Percentiles rank a stretch among this genome's conserved stretches.
Evolutionary conservation across 2,113 vertebrate species (phyloP).

Genomic region (Hyperoodon ampullatus): DNA sequence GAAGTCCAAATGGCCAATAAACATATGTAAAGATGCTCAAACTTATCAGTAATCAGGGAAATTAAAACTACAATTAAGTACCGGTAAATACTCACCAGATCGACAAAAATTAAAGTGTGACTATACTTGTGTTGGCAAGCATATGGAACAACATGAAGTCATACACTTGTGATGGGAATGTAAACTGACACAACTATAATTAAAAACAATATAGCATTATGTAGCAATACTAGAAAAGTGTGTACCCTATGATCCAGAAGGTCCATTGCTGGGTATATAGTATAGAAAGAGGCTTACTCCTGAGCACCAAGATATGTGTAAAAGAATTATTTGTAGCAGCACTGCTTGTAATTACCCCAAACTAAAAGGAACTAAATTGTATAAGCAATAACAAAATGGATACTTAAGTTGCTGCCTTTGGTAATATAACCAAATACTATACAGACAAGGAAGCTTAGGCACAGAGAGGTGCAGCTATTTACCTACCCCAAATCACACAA

Average conservation of each 20-base stretch:
- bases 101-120: neutral
- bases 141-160: neutral
- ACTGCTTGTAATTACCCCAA: constrained; percentile 17
- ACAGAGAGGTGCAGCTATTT: neutral
- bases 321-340: neutral
- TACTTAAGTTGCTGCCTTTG: neutral
- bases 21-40: neutral
- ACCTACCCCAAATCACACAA: neutral
- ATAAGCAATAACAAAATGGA: neutral
- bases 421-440: neutral
- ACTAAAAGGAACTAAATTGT: neutral
- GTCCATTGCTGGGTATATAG: neutral
- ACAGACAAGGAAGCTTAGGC: neutral
- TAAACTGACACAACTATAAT: neutral
- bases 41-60: neutral
- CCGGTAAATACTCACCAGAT: neutral
- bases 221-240: neutral
- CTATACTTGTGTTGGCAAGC: neutral
- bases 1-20: neutral
- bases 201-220: neutral
- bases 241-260: neutral
- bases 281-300: neutral
- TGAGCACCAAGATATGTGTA: neutral
- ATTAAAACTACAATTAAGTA: neutral
- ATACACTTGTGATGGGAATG: neutral